phyloP scores from a whole-genome alignment of 30 jellyfish, hydroid and myxozoan genomes.

The Sanderia malayensis region DNA sequence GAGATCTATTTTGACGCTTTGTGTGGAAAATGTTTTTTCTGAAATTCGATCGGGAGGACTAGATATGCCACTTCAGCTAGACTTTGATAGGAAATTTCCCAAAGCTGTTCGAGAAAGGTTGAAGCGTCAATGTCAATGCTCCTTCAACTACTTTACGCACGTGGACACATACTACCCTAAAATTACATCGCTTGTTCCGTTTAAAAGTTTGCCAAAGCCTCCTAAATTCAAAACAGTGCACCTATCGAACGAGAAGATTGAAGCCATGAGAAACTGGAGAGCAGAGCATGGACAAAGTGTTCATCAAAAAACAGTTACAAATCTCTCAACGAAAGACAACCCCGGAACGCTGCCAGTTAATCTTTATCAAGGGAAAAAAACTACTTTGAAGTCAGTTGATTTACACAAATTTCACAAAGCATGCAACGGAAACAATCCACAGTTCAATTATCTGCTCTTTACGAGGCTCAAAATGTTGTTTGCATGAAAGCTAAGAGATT shows the following conservation, averaged over 20 bases:
- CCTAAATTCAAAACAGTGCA: background rate
- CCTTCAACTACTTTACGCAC: slow-evolving; percentile 8
- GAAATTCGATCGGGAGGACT: slow-evolving; percentile 19
- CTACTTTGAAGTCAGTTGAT: slow-evolving; percentile 10
- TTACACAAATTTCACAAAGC: slow-evolving; percentile 12
- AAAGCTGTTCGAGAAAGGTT: slow-evolving; percentile 13
- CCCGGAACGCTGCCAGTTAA: slow-evolving; percentile 27
- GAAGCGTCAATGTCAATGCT: slow-evolving; percentile 6
- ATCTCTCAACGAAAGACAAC: slow-evolving; percentile 19
- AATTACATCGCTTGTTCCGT: background rate
- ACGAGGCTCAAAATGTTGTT: slow-evolving; percentile 1
- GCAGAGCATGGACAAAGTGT: slow-evolving; percentile 21
- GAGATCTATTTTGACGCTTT: background rate
- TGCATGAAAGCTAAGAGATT: slow-evolving; percentile 11
- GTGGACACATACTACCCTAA: slow-evolving; percentile 3
- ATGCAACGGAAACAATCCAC: slow-evolving; percentile 6
- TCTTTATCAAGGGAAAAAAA: slow-evolving; percentile 7
- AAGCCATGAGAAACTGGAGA: slow-evolving; percentile 12
- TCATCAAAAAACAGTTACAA: slow-evolving; percentile 22
- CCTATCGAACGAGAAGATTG: background rate
- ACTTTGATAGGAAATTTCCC: slow-evolving; percentile 13
- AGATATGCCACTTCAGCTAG: slow-evolving; percentile 28
- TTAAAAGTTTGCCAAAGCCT: background rate
- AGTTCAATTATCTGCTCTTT: background rate
- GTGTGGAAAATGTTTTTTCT: slow-evolving; percentile 8